Percentiles rank a stretch among this genome's conserved stretches.
Evolutionary conservation across 2,113 vertebrate genomes (phyloP).

Genomic region (Abramis brama): DNA sequence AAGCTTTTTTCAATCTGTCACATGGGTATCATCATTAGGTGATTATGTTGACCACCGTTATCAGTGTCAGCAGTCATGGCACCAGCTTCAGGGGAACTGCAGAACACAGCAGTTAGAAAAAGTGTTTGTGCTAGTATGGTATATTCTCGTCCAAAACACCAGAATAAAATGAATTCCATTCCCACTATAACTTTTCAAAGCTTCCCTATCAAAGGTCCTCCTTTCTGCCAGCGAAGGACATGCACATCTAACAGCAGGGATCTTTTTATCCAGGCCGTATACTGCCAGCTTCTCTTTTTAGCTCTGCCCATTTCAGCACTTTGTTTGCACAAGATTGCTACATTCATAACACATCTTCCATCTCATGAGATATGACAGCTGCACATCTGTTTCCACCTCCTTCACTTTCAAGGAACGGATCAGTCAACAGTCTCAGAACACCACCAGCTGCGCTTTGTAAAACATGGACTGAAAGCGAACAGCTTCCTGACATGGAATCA

Average conservation of each 20-base stretch:
- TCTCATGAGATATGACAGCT: constrained; percentile 41
- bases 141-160: not conserved
- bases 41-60: not conserved
- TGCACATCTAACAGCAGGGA: not conserved
- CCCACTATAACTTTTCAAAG: constrained; percentile 6
- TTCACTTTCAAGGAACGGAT: not conserved
- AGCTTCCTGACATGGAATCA: constrained; percentile 10
- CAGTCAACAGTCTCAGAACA: constrained; percentile 24
- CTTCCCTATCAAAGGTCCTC: not conserved
- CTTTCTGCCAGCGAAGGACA: not conserved
- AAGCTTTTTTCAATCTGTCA: not conserved
- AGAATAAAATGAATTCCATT: not conserved
- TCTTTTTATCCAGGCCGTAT: not conserved
- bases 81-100: constrained; percentile 26
- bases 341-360: constrained; percentile 38
- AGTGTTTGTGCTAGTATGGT: not conserved
- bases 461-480: constrained; percentile 4
- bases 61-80: constrained; percentile 16
- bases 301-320: constrained; percentile 13
- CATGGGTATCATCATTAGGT: constrained; percentile 20
- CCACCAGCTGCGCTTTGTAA: constrained; percentile 18
- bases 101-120: constrained; percentile 3
- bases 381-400: constrained; percentile 39
- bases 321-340: constrained; percentile 17
- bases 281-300: not conserved